A percentile compares a stretch with the other conserved stretches of the same genome.
phyloP scores from a whole-genome alignment of 2,888 invertebrate species.

The Diaprepes abbreviatus region DNA sequence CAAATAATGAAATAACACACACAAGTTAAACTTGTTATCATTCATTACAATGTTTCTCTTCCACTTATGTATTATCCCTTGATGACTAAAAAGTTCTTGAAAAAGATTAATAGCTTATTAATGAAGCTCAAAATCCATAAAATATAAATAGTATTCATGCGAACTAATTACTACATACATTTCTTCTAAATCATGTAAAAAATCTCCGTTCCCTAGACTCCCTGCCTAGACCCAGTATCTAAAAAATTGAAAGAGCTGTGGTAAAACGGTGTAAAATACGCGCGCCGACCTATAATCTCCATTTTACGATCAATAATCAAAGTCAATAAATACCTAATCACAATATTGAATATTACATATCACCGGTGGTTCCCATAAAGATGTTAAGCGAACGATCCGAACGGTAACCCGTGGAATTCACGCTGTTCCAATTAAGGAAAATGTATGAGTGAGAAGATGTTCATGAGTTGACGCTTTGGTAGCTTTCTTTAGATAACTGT shows the following conservation, averaged over 20 bases:
- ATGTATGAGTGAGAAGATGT: slow-evolving; percentile 57
- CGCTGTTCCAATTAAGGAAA: slow-evolving; percentile 66
- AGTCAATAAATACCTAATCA: slow-evolving; percentile 64
- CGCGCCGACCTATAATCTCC: slow-evolving; percentile 53
- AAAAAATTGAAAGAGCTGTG: not conserved
- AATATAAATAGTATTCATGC: not conserved
- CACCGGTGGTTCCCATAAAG: slow-evolving; percentile 62
- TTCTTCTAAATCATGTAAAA: not conserved
- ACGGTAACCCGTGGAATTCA: slow-evolving; percentile 63
- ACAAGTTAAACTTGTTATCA: too few species aligned
- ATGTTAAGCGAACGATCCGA: slow-evolving; percentile 61
- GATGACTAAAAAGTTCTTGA: too few species aligned
- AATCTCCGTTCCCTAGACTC: not conserved
- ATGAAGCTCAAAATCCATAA: not conserved
- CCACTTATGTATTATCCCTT: too few species aligned
- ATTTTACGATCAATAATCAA: slow-evolving; percentile 62
- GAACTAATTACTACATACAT: not conserved
- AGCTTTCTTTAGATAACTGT: not conserved
- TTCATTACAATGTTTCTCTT: too few species aligned
- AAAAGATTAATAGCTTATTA: too few species aligned
- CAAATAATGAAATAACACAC: too few species aligned
- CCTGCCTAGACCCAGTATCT: slow-evolving; percentile 11
- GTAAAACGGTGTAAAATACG: slow-evolving; percentile 22
- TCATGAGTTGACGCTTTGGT: slow-evolving; percentile 1
- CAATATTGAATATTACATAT: slow-evolving; percentile 66